Evolutionary conservation across 2,888 invertebrate species (phyloP).

Genomic region (Steinernema hermaphroditum): DNA sequence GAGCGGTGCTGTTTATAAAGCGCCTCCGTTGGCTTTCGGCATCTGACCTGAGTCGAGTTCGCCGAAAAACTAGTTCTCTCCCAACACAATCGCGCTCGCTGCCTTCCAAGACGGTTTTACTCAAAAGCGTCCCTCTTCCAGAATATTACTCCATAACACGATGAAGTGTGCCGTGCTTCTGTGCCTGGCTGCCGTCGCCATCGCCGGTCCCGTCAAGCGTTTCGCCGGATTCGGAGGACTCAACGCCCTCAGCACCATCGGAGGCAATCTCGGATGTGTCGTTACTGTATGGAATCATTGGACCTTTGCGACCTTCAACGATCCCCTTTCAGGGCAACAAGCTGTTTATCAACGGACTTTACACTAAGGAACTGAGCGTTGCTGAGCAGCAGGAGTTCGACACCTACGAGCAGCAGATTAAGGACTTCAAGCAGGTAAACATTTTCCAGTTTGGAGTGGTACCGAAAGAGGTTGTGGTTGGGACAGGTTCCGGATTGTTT

Average conservation of each 20-base stretch:
- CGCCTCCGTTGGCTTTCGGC: slow-evolving; percentile 12
- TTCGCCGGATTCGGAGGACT: slow-evolving; percentile 55
- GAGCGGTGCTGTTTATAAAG: slow-evolving; percentile 21
- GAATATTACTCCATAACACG: not conserved
- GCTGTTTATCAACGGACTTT: slow-evolving; percentile 60
- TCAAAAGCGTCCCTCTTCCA: not conserved
- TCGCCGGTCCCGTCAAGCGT: slow-evolving; percentile 53
- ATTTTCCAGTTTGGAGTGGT: not conserved
- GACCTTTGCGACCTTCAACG: not conserved
- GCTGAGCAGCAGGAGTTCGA: slow-evolving; percentile 47
- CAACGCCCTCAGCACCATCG: slow-evolving; percentile 54
- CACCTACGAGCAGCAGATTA: slow-evolving; percentile 44
- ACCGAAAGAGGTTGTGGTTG: slow-evolving; percentile 40
- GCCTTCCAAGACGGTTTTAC: too few species aligned
- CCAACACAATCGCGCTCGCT: too few species aligned
- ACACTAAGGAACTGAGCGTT: slow-evolving; percentile 53
- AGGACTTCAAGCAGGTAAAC: slow-evolving; percentile 51
- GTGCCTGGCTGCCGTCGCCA: slow-evolving; percentile 36
- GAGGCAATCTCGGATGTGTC: slow-evolving; percentile 62
- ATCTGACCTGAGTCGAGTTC: slow-evolving; percentile 2
- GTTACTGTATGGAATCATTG: slow-evolving; percentile 50
- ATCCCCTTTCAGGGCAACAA: slow-evolving; percentile 46
- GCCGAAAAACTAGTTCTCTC: not conserved
- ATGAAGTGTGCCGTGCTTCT: slow-evolving; percentile 11
- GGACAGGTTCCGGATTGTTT: slow-evolving; percentile 37